Evolutionary conservation across 2,888 invertebrate species (phyloP), one percentile per base, ranked within the genome.

Genomic region (Sinohyriopsis cumingii): DNA sequence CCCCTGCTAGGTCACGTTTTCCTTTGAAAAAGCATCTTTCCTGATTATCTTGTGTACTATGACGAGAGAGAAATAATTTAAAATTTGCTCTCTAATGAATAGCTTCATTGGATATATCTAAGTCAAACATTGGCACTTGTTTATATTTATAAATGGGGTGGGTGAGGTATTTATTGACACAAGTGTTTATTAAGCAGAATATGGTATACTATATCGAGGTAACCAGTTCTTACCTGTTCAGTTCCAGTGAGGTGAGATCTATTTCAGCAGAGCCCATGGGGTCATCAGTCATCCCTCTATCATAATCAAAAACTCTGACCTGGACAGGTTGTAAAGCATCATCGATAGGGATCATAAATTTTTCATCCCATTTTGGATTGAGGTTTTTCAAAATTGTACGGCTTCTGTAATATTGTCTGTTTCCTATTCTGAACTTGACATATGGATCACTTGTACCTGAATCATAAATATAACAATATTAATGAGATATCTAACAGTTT

Each of bases 311-410:
- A 9, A 98, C 98, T 80, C 89, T 84, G 64, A 90, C 81, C 53
- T 78, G 73, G 20, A 90, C 65, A 15, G 88, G 87, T 68, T 84
- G 82, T 67, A 79, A 79, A 18, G 85, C 81, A 78, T 89, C 88
- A 63, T 89, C 89, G 9, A 90, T 80, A 7, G 87, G 95, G 82
- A 98, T 93, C 15, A 95, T 95, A 90, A 99, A 97, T 82, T 94
- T 94, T 90, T 99, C 99, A 88, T 99, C 97, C 99, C 99, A 99
- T n/a, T 94, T 93, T 0, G 99, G 99, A 91, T 98, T 98, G 73
- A 99, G 92, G 90, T 96, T 97, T 84, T 97, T 93, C 90, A 95
- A 95, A 73, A 99, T 95, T 69, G 96, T 99, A 88, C 95, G 94
- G 82, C 97, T 97, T 92, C 98, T 98, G 91, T 97, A 96, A 81